Evolutionary conservation across 2,113 vertebrate genomes (phyloP), one percentile per base, ranked within the genome.

Genomic region (Falco punctatus): DNA sequence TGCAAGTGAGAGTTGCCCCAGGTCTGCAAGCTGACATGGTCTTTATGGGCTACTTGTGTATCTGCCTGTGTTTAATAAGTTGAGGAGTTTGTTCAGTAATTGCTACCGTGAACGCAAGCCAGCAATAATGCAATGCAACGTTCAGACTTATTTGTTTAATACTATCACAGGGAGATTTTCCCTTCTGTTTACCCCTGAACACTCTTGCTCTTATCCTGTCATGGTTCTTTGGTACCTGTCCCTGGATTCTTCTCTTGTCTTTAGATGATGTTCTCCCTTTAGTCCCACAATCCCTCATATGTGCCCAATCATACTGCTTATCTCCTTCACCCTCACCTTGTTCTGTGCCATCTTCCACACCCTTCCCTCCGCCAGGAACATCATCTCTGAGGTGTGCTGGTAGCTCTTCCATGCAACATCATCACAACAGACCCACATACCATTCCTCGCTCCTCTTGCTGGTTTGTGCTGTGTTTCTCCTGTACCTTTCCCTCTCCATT

Each of bases 391-490:
- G 62, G 3, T 58, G 40, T 75, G 58, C 72, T 75, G 35, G 32
- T 48, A 66, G 27, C 23, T 81, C 35, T 44, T 35, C 44, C 32
- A 32, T 20, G 10, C 38, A 54, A 58, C n/a, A 49, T 32, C 73
- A 55, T 49, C 33, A 28, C 6, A 10, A n/a, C 0, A 2, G 22
- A 65, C n/a, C 26, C 4, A 0, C 0, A 0, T 5, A 22, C n/a
- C 2, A 1, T 48, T 69, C 81, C 38, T 86, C 69, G 1, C 16
- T 33, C n/a, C 62, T 71, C 22, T 30, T 0, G 1, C 26, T 64
- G 42, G 3, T 64, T 58, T 86, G 13, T n/a, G 5, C 42, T 64
- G 32, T 33, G 52, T 27, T 94, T 67, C 65, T 62, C 42, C 61
- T n/a, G 9, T 32, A 11, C 27, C 18, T 48, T 57, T 6, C 7